phyloP scores from a whole-genome alignment of 2,113 vertebrate genomes.

The Menidia beryllina region DNA sequence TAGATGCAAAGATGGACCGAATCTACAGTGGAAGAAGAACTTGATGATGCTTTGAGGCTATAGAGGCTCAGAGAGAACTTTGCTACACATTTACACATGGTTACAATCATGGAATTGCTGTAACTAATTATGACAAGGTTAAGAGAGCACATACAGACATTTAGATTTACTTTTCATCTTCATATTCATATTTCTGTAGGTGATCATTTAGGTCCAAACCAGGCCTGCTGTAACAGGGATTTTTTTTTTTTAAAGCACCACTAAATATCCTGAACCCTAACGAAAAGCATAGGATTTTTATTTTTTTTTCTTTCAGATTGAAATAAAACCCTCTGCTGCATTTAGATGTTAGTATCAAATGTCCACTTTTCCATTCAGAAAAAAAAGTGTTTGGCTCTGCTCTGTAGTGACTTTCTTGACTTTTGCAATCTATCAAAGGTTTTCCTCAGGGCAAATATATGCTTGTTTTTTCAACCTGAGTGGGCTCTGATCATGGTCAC shows the following conservation, averaged over 20 bases:
- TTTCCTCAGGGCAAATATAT: constrained; percentile 16
- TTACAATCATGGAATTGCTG: too few relatives aligned
- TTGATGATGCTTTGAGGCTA: neutral
- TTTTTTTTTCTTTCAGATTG: neutral
- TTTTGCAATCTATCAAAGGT: constrained; percentile 10
- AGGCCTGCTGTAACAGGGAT: neutral
- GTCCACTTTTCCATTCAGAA: neutral
- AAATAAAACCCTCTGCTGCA: neutral
- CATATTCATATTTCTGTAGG: too few relatives aligned
- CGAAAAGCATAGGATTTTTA: neutral
- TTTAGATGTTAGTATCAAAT: neutral
- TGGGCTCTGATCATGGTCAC: constrained; percentile 61
- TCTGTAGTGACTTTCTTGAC: constrained; percentile 13
- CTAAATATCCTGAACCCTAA: neutral
- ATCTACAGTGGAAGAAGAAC: neutral
- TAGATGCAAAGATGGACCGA: neutral
- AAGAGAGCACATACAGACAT: too few relatives aligned
- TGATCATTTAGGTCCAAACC: too few relatives aligned
- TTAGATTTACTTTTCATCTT: too few relatives aligned
- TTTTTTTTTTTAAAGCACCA: neutral
- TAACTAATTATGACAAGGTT: too few relatives aligned
- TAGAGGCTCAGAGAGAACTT: neutral
- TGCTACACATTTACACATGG: neutral
- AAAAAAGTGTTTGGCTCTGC: neutral
- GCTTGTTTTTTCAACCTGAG: constrained; percentile 36